Evolutionary conservation across 1,140 invertebrate species (phyloP).

Genomic region (Paraescarpia echinospica): DNA sequence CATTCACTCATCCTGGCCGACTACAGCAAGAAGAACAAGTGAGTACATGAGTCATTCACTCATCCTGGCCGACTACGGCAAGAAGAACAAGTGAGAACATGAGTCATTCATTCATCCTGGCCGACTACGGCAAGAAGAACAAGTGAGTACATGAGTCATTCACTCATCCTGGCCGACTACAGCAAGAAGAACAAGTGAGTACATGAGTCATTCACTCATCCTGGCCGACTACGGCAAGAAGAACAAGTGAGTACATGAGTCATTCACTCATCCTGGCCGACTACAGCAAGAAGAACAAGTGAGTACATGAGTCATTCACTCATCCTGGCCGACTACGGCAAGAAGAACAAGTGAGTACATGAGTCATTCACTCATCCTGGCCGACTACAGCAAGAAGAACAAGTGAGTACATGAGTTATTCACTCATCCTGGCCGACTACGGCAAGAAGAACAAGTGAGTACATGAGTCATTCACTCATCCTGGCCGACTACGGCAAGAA

Average conservation of each 20-base stretch:
- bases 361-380: slow-evolving; percentile 96
- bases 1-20: slow-evolving; percentile 97
- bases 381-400: slow-evolving; percentile 99
- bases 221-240: slow-evolving; percentile 99
- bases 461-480: too few species aligned
- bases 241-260: slow-evolving; percentile 86
- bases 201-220: too few species aligned
- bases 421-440: slow-evolving; percentile 97
- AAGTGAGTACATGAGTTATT: slow-evolving; percentile 79
- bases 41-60: too few species aligned
- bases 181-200: slow-evolving; percentile 97
- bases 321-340: slow-evolving; percentile 98
- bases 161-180: slow-evolving; percentile 97
- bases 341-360: slow-evolving; percentile 93
- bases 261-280: slow-evolving; percentile 97
- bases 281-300: slow-evolving; percentile 99
- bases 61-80: slow-evolving; percentile 98
- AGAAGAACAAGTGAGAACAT: slow-evolving; percentile 93
- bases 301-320: too few species aligned
- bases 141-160: slow-evolving; percentile 79
- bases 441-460: slow-evolving; percentile 97
- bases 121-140: slow-evolving; percentile 99
- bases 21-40: slow-evolving; percentile 99
- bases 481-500: slow-evolving; percentile 99
- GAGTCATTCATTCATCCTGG: too few species aligned